Evolutionary conservation across 2,888 invertebrate genomes (phyloP).

Genomic region (Sphaeridia pumilis): DNA sequence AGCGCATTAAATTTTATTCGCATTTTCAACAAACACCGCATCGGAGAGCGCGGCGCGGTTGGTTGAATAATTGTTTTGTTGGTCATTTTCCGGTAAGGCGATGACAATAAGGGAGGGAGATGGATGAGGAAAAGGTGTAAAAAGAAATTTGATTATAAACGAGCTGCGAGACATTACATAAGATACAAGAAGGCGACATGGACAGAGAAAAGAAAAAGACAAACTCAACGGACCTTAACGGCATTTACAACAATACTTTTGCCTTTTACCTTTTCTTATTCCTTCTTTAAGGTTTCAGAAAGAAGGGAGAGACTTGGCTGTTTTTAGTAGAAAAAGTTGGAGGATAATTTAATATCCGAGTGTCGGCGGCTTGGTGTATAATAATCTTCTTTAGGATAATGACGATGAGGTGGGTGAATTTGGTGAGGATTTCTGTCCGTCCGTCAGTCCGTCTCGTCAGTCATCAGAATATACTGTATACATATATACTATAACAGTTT

Average conservation of each 20-base stretch:
- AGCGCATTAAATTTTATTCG: no score
- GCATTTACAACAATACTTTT: no score
- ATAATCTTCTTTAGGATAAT: constrained; percentile 3
- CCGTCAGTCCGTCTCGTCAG: no score
- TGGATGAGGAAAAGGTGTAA: not conserved
- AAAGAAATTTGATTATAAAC: not conserved
- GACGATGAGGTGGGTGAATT: constrained; percentile 1
- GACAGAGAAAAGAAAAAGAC: no score
- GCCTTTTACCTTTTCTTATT: no score
- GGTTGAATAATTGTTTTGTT: not conserved
- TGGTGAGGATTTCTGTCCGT: no score
- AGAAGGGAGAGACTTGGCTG: not conserved
- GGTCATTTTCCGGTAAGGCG: not conserved
- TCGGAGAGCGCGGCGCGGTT: not conserved
- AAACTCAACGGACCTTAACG: no score
- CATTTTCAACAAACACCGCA: not conserved
- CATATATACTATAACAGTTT: no score
- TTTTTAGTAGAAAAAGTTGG: not conserved
- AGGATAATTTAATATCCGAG: constrained; percentile 4
- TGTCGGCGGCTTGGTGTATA: constrained; percentile 1
- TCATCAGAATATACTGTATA: no score
- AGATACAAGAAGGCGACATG: no score
- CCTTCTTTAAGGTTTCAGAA: no score
- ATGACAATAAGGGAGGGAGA: no score
- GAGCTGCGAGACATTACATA: not conserved